phyloP scores from a whole-genome alignment of 2,888 invertebrate genomes.

The Latrodectus hesperus region DNA sequence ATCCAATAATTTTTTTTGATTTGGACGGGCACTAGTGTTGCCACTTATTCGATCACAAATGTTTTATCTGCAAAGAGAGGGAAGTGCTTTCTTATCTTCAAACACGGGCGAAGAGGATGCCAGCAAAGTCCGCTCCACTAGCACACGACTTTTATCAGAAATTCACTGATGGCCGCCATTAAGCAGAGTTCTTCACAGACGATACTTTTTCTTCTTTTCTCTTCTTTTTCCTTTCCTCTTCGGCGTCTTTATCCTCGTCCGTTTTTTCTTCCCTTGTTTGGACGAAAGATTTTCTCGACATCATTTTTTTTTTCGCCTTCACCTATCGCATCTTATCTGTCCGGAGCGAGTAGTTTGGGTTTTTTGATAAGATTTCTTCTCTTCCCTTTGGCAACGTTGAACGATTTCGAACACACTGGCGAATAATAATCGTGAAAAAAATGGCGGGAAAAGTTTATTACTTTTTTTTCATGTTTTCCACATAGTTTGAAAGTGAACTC shows the following conservation, averaged over 20 bases:
- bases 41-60: constrained; percentile 54
- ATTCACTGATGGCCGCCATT: constrained; percentile 61
- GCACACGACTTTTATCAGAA: constrained; percentile 62
- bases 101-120: constrained; percentile 1
- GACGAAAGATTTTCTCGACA: constrained; percentile 46
- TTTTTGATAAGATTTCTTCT: constrained; percentile 61
- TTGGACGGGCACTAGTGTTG: constrained; percentile 49
- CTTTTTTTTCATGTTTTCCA: constrained; percentile 26
- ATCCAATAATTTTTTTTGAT: constrained; percentile 39
- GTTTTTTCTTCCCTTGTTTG: constrained; percentile 30
- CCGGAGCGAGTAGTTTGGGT: constrained; percentile 55
- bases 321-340: constrained; percentile 55
- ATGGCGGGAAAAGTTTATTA: constrained; percentile 10
- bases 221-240: constrained; percentile 29
- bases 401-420: neutral
- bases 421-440: neutral
- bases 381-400: constrained; percentile 34
- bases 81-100: constrained; percentile 52
- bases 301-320: constrained; percentile 6
- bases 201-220: constrained; percentile 2
- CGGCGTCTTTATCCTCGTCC: neutral
- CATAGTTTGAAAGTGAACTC: constrained; percentile 12
- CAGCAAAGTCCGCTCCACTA: constrained; percentile 23
- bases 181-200: constrained; percentile 50
- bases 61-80: constrained; percentile 38